These are phyloP conservation scores for Conops quadrifasciatus DNA, from an alignment of 2,888 invertebrate species.

Conservation along the genomic window DNA sequence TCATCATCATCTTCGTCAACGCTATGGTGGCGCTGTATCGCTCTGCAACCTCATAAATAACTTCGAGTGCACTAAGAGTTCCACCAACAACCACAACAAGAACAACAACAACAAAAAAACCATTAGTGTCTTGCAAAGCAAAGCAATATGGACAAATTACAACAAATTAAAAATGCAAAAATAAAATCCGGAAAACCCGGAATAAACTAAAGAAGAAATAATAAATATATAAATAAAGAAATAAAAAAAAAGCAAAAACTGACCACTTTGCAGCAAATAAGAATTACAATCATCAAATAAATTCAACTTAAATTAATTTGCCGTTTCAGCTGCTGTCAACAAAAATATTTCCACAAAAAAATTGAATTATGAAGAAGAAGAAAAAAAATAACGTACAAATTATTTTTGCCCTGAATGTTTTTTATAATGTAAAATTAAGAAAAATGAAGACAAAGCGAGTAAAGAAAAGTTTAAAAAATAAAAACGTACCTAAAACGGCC, in stretches of 20 bases:
- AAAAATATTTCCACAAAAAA: not conserved
- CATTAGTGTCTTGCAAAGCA: not conserved
- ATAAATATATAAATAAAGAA: conserved; percentile 9
- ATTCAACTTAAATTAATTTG: conserved; percentile 32
- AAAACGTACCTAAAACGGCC: not conserved
- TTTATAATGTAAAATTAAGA: not conserved
- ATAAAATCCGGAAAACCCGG: conserved; percentile 1
- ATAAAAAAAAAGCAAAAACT: conserved; percentile 23
- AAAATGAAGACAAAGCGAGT: not conserved
- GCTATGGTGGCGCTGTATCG: too few relatives aligned
- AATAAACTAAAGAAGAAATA: conserved; percentile 14
- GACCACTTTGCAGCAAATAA: conserved; percentile 24
- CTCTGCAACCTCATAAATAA: too few relatives aligned
- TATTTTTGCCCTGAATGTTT: conserved; percentile 5
- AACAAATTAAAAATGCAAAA: conserved; percentile 28
- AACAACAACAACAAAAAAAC: conserved; percentile 28
- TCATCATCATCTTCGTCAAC: too few relatives aligned
- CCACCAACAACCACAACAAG: not conserved
- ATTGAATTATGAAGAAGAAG: not conserved
- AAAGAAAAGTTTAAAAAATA: not conserved
- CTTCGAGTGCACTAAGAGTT: too few relatives aligned
- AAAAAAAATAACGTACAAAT: conserved; percentile 8
- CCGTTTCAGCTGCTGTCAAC: conserved; percentile 19
- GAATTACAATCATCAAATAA: conserved; percentile 31
- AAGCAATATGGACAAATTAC: conserved; percentile 32